Percentiles rank a stretch among this genome's conserved stretches.
phyloP scores from a whole-genome alignment of 2,888 invertebrate species.

The Acleris laterana region DNA sequence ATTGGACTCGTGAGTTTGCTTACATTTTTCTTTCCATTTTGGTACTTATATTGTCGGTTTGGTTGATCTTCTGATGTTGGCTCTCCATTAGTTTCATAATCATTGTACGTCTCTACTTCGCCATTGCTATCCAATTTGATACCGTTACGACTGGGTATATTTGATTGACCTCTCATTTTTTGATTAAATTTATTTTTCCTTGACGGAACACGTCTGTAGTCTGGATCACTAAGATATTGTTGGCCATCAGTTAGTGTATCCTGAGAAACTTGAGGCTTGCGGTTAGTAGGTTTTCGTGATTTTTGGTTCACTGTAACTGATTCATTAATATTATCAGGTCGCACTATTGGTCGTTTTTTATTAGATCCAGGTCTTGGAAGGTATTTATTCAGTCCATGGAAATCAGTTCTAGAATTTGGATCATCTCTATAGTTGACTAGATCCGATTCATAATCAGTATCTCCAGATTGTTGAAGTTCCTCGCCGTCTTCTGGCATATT shows the following conservation, averaged over 20 bases:
- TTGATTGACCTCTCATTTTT: not conserved
- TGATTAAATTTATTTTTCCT: conserved; percentile 10
- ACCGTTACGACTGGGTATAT: not conserved
- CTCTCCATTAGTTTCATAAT: not conserved
- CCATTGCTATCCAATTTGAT: not conserved
- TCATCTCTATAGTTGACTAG: conserved; percentile 26
- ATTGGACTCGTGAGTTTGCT: conserved; percentile 15
- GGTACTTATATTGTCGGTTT: too few species aligned
- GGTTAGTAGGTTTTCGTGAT: not conserved
- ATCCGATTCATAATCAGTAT: conserved; percentile 16
- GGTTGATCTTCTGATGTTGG: not conserved
- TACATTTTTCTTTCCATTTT: not conserved
- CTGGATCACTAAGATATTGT: not conserved
- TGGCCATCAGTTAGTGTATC: not conserved
- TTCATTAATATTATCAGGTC: conserved; percentile 6
- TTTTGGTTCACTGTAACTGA: not conserved
- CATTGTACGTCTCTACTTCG: not conserved
- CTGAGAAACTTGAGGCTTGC: not conserved
- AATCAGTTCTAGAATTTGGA: conserved; percentile 28
- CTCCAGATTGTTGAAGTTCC: conserved; percentile 9
- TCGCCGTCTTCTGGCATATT: not conserved
- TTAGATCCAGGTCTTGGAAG: conserved; percentile 16
- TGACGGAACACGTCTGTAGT: conserved; percentile 4
- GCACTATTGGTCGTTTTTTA: conserved; percentile 10
- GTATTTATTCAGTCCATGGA: conserved; percentile 30